Conservation (phyloP, 2,113 vertebrate species). For the Caloenas nicobarica region DNA sequence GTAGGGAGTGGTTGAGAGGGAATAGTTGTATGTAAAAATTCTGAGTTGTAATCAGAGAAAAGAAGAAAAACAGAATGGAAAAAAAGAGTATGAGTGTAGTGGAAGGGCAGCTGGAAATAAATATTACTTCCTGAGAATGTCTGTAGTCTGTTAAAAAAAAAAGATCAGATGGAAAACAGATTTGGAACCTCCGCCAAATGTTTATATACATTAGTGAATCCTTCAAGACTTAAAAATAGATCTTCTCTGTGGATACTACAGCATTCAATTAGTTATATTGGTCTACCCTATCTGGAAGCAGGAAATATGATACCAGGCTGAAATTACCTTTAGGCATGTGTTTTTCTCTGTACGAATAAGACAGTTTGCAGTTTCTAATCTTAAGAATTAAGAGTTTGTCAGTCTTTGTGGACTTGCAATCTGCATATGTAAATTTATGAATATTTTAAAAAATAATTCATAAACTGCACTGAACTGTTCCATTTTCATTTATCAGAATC, state of each 20-base stretch:
- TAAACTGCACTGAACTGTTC: not conserved
- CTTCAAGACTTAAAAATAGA: not conserved
- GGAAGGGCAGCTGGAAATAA: not conserved
- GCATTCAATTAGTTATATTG: not conserved
- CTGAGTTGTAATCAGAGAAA: not conserved
- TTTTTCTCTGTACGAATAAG: not conserved
- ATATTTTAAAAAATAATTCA: not conserved
- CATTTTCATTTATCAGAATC: not conserved
- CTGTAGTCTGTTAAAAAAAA: not conserved
- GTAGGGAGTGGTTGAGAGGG: not conserved
- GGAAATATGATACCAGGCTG: not conserved
- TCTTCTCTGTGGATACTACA: not conserved
- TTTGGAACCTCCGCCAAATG: not conserved
- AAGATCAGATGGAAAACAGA: not conserved
- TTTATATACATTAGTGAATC: not conserved
- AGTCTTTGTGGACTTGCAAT: not conserved
- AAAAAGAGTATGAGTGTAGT: not conserved
- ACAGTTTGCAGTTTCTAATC: not conserved
- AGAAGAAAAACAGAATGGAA: not conserved
- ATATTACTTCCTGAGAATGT: not conserved
- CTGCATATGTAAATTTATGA: not conserved
- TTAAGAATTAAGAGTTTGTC: not conserved
- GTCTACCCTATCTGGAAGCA: not conserved
- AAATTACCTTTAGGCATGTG: not conserved
- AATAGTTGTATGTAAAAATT: not conserved